Percentiles rank a stretch among this genome's conserved stretches.
Evolutionary conservation across 2,113 vertebrate species (phyloP).

Genomic region (Cottus gobio): DNA sequence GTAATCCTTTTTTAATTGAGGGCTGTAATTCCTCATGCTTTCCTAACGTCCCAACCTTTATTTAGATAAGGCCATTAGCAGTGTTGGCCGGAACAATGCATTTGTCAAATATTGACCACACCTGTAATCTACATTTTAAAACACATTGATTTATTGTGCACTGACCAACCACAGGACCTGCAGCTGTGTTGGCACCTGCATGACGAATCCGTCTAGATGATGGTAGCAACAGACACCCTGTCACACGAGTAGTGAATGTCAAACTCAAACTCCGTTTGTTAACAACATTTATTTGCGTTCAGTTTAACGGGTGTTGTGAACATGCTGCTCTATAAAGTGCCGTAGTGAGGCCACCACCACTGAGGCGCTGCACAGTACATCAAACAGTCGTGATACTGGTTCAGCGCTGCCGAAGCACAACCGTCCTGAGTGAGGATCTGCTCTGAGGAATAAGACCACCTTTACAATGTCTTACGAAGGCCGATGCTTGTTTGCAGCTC

Average conservation of each 20-base stretch:
- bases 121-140: conserved; percentile 18
- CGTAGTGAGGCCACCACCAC: conserved; percentile 18
- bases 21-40: not conserved
- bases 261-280: not conserved
- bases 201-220: conserved; percentile 23
- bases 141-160: not conserved
- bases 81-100: not conserved
- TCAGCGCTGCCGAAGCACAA: conserved; percentile 17
- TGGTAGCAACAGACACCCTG: not conserved
- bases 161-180: not conserved
- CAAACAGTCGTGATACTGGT: conserved; percentile 60
- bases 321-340: conserved; percentile 34
- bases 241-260: not conserved
- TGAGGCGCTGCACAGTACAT: conserved; percentile 13
- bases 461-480: not conserved
- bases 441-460: not conserved
- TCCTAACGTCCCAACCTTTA: not conserved
- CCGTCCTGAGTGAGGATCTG: not conserved
- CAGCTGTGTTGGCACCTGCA: not conserved
- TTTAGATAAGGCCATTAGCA: not conserved
- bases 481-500: not conserved
- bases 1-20: too few relatives aligned
- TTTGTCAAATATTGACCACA: conserved; percentile 8
- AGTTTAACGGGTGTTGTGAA: not conserved
- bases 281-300: conserved; percentile 44